phyloP scores from a whole-genome alignment of 2,797 vertebrate genomes.

The Glossophaga mutica region DNA sequence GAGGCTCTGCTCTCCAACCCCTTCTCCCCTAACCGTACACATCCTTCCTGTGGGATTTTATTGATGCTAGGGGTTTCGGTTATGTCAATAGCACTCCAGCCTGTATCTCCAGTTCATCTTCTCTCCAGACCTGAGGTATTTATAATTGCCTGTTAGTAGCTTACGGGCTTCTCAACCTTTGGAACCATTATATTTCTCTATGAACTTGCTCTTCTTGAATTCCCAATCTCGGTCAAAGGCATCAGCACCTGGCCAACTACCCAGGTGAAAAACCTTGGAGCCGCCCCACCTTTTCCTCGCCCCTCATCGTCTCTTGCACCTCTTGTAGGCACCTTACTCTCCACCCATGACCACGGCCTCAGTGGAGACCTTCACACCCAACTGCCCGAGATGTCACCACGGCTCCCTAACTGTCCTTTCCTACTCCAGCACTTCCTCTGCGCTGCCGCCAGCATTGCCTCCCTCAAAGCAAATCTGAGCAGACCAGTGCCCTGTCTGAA shows the following conservation, averaged over 20 bases:
- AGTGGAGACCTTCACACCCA: not conserved
- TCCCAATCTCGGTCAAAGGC: not conserved
- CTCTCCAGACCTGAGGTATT: not conserved
- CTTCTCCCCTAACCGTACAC: not conserved
- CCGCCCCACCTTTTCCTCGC: not conserved
- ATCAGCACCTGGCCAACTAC: not conserved
- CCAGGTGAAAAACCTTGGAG: not conserved
- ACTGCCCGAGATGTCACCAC: not conserved
- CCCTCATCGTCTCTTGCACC: not conserved
- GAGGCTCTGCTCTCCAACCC: not conserved
- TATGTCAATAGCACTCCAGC: not conserved
- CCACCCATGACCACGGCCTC: not conserved
- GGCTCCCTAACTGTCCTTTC: not conserved
- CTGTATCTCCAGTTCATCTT: not conserved
- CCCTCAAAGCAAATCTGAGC: not conserved
- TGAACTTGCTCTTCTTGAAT: not conserved
- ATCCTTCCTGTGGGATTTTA: not conserved
- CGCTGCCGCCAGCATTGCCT: not conserved
- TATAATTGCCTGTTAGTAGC: not conserved
- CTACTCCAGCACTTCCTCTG: not conserved
- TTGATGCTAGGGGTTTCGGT: not conserved
- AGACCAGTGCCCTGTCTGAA: not conserved
- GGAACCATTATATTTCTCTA: not conserved
- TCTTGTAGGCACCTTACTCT: not conserved
- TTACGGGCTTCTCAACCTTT: not conserved